Evolutionary conservation across 2,797 vertebrate species (phyloP).

Genomic region (Falco novaeseelandiae): DNA sequence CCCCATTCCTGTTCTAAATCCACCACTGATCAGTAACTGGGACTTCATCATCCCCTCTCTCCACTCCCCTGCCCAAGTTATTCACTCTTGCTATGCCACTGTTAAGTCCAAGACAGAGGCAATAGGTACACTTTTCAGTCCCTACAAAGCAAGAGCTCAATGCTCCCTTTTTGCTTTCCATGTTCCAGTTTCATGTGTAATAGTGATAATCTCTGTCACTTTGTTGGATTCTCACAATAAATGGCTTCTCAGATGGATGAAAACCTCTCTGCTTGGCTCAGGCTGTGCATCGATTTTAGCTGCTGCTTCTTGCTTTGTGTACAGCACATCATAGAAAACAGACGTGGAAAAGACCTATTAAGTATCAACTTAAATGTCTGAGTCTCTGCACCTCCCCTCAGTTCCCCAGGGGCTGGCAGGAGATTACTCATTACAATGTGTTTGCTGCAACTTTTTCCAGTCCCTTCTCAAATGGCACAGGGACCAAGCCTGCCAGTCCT

Average conservation of each 20-base stretch:
- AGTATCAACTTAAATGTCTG: neutral
- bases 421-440: neutral
- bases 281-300: conserved; percentile 63
- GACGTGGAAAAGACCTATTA: conserved; percentile 65
- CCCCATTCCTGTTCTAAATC: neutral
- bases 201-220: conserved; percentile 56
- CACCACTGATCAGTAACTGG: neutral
- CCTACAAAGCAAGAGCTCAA: neutral
- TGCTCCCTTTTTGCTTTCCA: conserved; percentile 29
- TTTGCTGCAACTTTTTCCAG: neutral
- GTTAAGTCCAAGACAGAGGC: neutral
- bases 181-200: neutral
- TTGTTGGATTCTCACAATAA: conserved; percentile 69
- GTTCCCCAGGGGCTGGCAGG: neutral
- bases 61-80: neutral
- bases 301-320: conserved; percentile 55
- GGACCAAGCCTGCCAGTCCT: neutral
- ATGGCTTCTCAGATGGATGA: conserved; percentile 58
- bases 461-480: neutral
- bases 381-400: neutral
- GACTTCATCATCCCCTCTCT: neutral
- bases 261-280: conserved; percentile 41
- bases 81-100: neutral
- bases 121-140: neutral
- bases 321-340: conserved; percentile 57